Evolutionary conservation across 2,113 vertebrate genomes (phyloP), one percentile per base, ranked within the genome.

Genomic region (Nothocercus julius): DNA sequence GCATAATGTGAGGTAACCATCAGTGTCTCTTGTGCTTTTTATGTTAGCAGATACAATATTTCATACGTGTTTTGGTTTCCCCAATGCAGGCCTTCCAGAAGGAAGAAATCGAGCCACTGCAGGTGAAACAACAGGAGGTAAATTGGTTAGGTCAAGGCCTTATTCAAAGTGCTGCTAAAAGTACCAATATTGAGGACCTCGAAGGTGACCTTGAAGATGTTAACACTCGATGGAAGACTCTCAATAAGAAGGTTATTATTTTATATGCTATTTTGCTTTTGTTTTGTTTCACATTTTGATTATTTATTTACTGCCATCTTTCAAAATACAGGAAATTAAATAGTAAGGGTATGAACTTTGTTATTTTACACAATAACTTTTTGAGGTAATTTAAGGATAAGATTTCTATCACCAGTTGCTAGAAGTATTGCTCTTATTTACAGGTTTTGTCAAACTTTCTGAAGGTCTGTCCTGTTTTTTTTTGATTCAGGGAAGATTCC

Each of bases 131-230:
- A 87, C 99, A 99, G 92, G 99, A 99, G 79, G 98, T 99, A 73
- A 99, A 98, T 96, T 98, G 98, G 96, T 95, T 99, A 49, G 99
- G 99, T n/a, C 99, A 99, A 94, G 98, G 99, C 32, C 98, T 99
- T 69, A 98, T 99, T 97, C 99, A 99, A 94, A 99, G 98, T 13
- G 99, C 99, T 59, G 97, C 98, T 68, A 99, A 99, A 97, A 98
- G 97, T 85, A 98, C 98, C 83, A 98, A 97, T 97, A 99, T 98
- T 32, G 98, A 98, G 95, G 97, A 95, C 66, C 98, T 99, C 44
- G 99, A 99, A 82, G 98, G 91, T 2, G 99, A 99, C 96, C 96
- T 99, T 86, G 99, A 99, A 11, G 98, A 98, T 34, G 97, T 98
- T 94, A 99, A 98, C 86, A 91, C 97, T 6, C 98, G 98, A 58